Evolutionary conservation across 2,888 invertebrate species (phyloP).

Genomic region (Melinopterus prodromus): DNA sequence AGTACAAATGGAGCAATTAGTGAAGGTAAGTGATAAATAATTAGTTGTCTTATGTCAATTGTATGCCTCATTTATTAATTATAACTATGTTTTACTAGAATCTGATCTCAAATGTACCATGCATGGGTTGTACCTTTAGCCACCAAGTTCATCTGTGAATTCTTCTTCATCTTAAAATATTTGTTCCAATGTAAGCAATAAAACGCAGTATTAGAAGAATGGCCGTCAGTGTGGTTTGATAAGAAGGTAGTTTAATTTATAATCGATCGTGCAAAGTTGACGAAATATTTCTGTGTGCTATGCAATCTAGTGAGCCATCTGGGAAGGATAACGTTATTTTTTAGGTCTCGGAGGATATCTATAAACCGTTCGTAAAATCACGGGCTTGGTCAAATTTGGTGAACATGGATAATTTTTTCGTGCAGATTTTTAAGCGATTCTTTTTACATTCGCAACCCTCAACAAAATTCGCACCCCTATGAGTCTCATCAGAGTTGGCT

Average conservation of each 20-base stretch:
- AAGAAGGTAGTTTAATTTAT: constrained; percentile 43
- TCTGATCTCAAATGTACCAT: not conserved
- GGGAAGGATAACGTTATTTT: constrained; percentile 1
- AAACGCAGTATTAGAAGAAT: constrained; percentile 48
- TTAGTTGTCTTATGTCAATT: not conserved
- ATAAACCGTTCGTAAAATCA: constrained; percentile 25
- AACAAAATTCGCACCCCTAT: not conserved
- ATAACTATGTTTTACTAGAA: too few relatives aligned
- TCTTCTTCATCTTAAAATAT: constrained; percentile 31
- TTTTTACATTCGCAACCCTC: not conserved
- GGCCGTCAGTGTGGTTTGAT: constrained; percentile 47
- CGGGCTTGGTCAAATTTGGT: constrained; percentile 41
- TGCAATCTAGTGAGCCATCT: not conserved
- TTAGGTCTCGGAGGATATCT: not conserved
- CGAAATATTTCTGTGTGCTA: not conserved
- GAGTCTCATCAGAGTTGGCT: not conserved
- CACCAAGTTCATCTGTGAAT: constrained; percentile 23
- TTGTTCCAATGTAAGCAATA: constrained; percentile 32
- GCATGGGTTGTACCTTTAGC: not conserved
- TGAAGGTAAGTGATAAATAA: not conserved
- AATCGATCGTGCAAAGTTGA: constrained; percentile 13
- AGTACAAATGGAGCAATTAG: not conserved
- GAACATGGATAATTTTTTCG: constrained; percentile 13
- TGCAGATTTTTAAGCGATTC: constrained; percentile 5
- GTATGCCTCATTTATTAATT: not conserved